Percentiles rank a stretch among this genome's conserved stretches.
These are phyloP conservation scores for Podarcis muralis DNA, from an alignment of 2,113 vertebrate genomes.

Conservation along the genomic window DNA sequence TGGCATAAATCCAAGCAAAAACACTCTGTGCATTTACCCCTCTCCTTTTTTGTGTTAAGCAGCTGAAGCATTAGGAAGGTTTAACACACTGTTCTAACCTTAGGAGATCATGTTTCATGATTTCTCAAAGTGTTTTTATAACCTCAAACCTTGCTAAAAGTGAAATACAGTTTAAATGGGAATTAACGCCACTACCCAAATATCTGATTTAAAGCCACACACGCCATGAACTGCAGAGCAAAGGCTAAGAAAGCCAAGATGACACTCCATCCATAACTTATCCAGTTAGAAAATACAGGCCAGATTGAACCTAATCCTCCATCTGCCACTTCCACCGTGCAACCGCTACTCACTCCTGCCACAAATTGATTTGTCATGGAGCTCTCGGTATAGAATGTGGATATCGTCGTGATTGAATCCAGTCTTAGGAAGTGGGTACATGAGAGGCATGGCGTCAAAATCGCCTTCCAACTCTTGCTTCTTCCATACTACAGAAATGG, in stretches of 20 bases:
- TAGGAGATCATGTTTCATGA: conserved; percentile 69
- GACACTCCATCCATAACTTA: conserved; percentile 47
- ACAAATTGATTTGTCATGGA: conserved; percentile 60
- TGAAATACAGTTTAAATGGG: conserved; percentile 55
- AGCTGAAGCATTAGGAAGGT: conserved; percentile 66
- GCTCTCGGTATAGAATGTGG: conserved; percentile 35
- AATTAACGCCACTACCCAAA: conserved; percentile 42
- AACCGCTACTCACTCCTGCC: conserved; percentile 17
- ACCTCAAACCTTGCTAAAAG: conserved; percentile 68
- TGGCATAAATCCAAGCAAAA: conserved; percentile 67
- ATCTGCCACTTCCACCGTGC: conserved; percentile 41
- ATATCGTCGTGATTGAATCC: conserved; percentile 59
- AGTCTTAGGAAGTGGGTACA: conserved; percentile 18
- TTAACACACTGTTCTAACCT: conserved; percentile 66
- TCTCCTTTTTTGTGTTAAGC: conserved; percentile 63
- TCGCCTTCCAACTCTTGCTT: background rate
- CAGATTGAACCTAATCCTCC: conserved; percentile 10
- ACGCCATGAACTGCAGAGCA: conserved; percentile 47
- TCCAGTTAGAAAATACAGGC: conserved; percentile 42
- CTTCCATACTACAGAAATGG: background rate
- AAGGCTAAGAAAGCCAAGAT: conserved; percentile 45
- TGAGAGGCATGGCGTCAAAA: background rate
- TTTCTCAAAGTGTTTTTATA: conserved; percentile 68
- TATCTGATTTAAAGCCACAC: conserved; percentile 46
- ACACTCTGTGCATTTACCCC: conserved; percentile 51